A percentile compares a stretch with the other conserved stretches of the same genome.
Conservation (phyloP, 2,888 invertebrate species). For the Eudemis profundana region DNA sequence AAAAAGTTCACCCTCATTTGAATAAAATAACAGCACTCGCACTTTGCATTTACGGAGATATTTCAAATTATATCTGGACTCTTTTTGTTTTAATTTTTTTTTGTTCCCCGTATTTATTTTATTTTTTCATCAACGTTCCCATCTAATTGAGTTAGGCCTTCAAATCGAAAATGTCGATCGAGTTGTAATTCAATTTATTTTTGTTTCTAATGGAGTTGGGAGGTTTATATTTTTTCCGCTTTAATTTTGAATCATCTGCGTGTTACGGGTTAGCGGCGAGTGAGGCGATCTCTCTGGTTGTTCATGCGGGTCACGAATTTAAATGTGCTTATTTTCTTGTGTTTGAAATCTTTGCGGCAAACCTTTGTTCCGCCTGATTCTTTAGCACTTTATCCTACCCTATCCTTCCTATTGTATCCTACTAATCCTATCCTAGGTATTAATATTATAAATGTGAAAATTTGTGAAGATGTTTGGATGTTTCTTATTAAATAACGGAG, state of each 20-base stretch:
- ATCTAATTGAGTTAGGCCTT: constrained; percentile 84
- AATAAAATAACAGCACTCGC: constrained; percentile 86
- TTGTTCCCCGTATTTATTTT: constrained; percentile 83
- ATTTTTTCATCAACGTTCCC: constrained; percentile 84
- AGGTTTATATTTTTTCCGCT: constrained; percentile 75
- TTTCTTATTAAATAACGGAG: too few species aligned
- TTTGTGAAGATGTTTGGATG: too few species aligned
- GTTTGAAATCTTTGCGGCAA: not conserved
- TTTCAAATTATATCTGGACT: constrained; percentile 86
- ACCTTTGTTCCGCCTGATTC: not conserved
- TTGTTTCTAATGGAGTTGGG: constrained; percentile 84
- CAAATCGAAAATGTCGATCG: constrained; percentile 85
- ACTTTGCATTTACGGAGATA: constrained; percentile 86
- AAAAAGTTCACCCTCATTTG: constrained; percentile 85
- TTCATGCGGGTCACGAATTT: not conserved
- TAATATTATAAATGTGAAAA: too few species aligned
- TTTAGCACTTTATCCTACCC: too few species aligned
- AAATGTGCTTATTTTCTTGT: not conserved
- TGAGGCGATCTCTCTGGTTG: not conserved
- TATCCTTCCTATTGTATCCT: too few species aligned
- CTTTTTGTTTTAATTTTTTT: constrained; percentile 81
- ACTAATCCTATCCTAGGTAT: too few species aligned
- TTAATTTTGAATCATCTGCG: constrained; percentile 78
- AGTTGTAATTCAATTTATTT: constrained; percentile 85
- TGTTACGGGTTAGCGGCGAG: constrained; percentile 61